Base-by-base conservation (phyloP, 1,140 invertebrate species). In the Phymastichus coffea region DNA sequence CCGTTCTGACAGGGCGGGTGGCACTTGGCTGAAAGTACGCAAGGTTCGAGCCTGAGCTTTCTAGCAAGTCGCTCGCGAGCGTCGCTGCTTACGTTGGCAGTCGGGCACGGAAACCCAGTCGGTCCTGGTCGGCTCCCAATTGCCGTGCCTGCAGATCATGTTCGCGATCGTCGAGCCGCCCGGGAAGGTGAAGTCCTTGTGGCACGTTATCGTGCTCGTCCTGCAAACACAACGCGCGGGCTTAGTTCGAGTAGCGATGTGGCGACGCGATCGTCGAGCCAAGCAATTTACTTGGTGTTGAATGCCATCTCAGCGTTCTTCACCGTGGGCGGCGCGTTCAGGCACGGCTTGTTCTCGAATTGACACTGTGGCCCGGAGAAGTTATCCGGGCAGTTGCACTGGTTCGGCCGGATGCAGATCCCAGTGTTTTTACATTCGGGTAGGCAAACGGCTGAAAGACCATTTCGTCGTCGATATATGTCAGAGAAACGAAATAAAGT, bases 361-460 rank as follows among this genome's bases (percentile, higher is more conserved):
- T 94, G 88, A 70, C 92, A 95, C 44, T 86, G 81, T 1, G 85
- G 82, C 15, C 92, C 92, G 22, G 82, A 82, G 72, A 84, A 93
- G 66, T 87, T 86, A 19, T 85, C 81, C 0, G 86, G 79, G 66
- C 92, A 95, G 9, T 86, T 72, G 66, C 91, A 93, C 1, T 82
- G 75, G 71, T 89, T 86, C 0, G 88, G 87, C 1, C 79, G 80
- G 1, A 87, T 68, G 68, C 92, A 94, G 14, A 89, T 87, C 1
- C 92, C 92, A 46, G 85, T 88, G 75, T 95, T 93, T 67, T 87
- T 79, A 72, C 92, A 95, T 1, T 81, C 75, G 0, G 88, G 86
- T 14, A 85, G 67, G 70, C 92, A 95, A 61, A 85, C 80, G 4
- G 88, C 90, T 92, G 63, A 44, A 73, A 73, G 63, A 61, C n/a